Evolutionary conservation across 2,113 vertebrate genomes (phyloP).

Genomic region (Cheirogaleus medius): DNA sequence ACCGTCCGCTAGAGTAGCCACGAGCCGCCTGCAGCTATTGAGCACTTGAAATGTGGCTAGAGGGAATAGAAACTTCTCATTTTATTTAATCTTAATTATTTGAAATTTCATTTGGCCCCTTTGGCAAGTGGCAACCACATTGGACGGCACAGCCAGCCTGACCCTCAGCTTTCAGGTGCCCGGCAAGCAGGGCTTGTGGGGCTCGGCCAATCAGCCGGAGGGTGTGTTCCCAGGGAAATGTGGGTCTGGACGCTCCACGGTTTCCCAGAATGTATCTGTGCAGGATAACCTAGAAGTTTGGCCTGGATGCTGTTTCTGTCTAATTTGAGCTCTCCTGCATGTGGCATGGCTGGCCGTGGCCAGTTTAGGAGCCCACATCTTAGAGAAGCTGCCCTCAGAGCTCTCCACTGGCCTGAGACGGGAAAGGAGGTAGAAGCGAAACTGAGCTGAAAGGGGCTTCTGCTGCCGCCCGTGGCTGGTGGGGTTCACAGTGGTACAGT

Average conservation of each 20-base stretch:
- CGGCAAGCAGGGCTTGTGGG: not conserved
- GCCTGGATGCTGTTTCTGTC: not conserved
- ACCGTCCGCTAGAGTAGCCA: not conserved
- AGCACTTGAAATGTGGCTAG: not conserved
- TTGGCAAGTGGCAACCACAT: not conserved
- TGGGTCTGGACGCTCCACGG: not conserved
- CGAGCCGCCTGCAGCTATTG: not conserved
- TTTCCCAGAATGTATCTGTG: not conserved
- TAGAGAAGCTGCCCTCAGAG: not conserved
- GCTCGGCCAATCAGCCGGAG: not conserved
- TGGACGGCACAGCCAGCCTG: not conserved
- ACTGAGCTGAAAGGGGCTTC: not conserved
- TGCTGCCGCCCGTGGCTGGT: not conserved
- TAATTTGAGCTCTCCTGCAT: not conserved
- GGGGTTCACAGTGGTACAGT: not conserved
- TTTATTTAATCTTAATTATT: not conserved
- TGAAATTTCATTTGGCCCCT: not conserved
- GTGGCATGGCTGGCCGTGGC: not conserved
- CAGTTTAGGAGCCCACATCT: not conserved
- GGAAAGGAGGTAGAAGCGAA: not conserved
- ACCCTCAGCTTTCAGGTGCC: not conserved
- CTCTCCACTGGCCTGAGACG: not conserved
- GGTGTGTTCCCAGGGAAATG: not conserved
- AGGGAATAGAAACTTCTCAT: not conserved
- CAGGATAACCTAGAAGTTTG: not conserved